Percentiles rank a stretch among this genome's conserved stretches.
Evolutionary conservation across 2,113 vertebrate species (phyloP).

Genomic region (Heliornis fulica): DNA sequence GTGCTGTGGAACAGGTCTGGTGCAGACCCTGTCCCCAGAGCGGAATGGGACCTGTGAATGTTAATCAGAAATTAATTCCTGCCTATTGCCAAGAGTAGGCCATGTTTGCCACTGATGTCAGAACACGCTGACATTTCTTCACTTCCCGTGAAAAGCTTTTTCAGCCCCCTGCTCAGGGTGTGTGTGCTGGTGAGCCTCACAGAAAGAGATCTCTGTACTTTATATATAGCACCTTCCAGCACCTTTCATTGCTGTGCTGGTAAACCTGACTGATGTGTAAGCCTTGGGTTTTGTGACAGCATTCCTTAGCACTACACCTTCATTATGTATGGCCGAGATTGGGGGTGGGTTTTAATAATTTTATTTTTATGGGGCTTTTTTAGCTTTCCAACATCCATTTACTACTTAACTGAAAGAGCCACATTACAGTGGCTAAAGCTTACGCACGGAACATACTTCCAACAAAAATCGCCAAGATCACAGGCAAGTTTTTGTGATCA

Average conservation of each 20-base stretch:
- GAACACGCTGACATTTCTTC: not conserved
- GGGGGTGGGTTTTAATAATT: too few species aligned
- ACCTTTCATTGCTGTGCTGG: not conserved
- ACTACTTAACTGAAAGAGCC: not conserved
- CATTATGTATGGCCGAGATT: not conserved
- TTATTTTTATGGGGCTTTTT: not conserved
- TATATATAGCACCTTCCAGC: fast-evolving
- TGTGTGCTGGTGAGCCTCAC: fast-evolving
- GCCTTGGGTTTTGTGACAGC: not conserved
- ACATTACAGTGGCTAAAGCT: not conserved
- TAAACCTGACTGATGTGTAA: fast-evolving
- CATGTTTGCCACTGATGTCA: fast-evolving
- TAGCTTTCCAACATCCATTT: not conserved
- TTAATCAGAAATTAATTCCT: not conserved
- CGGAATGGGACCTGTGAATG: not conserved
- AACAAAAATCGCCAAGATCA: fast-evolving
- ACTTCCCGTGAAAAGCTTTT: not conserved
- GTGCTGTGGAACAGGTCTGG: not conserved
- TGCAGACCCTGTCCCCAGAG: not conserved
- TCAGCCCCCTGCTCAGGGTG: not conserved
- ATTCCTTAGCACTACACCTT: not conserved
- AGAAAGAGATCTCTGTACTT: not conserved
- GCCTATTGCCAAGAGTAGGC: not conserved
- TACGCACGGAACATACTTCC: fast-evolving
- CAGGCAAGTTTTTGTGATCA: not conserved